phyloP scores from a whole-genome alignment of 2,888 invertebrate genomes.

The Agriopis marginaria region DNA sequence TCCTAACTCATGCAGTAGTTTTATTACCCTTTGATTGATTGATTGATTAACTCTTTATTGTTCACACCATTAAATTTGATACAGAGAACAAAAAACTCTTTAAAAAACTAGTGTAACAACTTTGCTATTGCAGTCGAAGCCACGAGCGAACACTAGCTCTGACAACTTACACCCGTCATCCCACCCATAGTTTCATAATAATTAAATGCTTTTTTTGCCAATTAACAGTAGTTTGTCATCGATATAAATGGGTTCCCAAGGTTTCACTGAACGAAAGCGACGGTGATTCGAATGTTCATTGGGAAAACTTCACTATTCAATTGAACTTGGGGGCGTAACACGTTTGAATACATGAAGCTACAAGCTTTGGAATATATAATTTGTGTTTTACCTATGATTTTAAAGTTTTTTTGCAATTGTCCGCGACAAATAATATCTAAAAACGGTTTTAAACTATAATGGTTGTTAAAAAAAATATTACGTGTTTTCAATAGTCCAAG shows the following conservation, averaged over 20 bases:
- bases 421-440: too few relatives aligned
- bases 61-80: too few relatives aligned
- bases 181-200: constrained; percentile 33
- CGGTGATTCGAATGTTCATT: constrained; percentile 43
- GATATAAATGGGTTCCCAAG: constrained; percentile 61
- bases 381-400: too few relatives aligned
- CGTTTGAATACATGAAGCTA: background rate
- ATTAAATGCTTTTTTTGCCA: constrained; percentile 53
- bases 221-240: constrained; percentile 45
- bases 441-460: too few relatives aligned
- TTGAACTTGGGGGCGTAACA: background rate
- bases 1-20: background rate
- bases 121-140: background rate
- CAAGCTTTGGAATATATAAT: too few relatives aligned
- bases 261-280: constrained; percentile 72
- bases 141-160: constrained; percentile 12
- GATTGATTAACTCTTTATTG: too few relatives aligned
- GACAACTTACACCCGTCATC: background rate
- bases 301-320: constrained; percentile 43
- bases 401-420: too few relatives aligned
- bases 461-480: too few relatives aligned
- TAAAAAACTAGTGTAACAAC: too few relatives aligned
- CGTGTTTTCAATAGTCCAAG: too few relatives aligned
- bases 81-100: too few relatives aligned
- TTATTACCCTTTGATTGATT: too few relatives aligned